phyloP scores from a whole-genome alignment of 2,113 vertebrate genomes.

The Pica pica region DNA sequence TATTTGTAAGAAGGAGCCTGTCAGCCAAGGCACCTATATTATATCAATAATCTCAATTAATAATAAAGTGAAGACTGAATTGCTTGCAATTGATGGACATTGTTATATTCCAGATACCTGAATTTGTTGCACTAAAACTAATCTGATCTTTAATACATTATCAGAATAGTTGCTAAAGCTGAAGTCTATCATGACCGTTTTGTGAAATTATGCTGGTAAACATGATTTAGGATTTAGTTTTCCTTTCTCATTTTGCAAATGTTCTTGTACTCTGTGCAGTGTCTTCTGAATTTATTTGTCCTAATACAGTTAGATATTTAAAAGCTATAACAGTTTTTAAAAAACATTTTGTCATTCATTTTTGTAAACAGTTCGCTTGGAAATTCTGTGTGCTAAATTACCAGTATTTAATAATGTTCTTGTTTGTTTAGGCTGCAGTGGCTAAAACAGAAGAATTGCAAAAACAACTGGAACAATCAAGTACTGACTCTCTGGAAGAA shows the following conservation, averaged over 20 bases:
- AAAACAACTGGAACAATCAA: conserved; percentile 71
- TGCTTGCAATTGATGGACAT: background rate
- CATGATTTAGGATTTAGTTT: background rate
- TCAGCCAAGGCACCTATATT: background rate
- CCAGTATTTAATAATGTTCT: background rate
- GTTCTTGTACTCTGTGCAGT: background rate
- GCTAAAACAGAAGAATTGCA: conserved; percentile 71
- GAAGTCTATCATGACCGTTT: background rate
- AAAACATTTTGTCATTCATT: background rate
- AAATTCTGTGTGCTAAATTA: background rate
- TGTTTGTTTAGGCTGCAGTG: conserved; percentile 73
- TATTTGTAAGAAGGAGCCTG: background rate
- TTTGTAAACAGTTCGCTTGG: background rate
- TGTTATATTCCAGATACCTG: background rate
- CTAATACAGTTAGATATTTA: background rate
- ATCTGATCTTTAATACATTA: background rate
- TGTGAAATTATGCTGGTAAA: background rate
- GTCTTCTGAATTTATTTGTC: background rate
- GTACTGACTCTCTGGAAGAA: conserved; percentile 69
- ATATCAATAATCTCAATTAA: background rate
- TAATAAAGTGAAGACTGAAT: background rate
- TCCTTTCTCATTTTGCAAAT: background rate
- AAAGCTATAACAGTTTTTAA: background rate
- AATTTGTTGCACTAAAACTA: background rate
- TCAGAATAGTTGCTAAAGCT: background rate